Evolutionary conservation across 2,113 vertebrate genomes (phyloP).

Genomic region (Telmatochromis brachygnathus): DNA sequence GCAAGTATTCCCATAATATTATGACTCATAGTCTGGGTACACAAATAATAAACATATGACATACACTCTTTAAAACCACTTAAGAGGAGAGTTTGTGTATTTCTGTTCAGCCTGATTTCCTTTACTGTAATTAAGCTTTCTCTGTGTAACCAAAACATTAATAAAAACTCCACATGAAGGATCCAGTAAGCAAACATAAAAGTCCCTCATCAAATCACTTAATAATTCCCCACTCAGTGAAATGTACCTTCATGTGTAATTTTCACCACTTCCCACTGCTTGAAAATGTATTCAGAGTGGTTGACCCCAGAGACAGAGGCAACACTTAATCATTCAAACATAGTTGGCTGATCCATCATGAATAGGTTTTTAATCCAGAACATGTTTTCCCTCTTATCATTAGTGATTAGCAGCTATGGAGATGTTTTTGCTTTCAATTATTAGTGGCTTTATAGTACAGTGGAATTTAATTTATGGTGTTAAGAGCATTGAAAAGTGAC

Average conservation of each 20-base stretch:
- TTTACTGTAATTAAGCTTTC: not conserved
- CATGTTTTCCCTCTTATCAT: not conserved
- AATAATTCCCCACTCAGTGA: not conserved
- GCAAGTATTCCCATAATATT: not conserved
- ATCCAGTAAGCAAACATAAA: not conserved
- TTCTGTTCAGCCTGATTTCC: not conserved
- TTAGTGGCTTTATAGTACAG: not conserved
- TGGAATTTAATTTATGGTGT: not conserved
- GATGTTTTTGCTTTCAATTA: not conserved
- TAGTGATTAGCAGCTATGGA: not conserved
- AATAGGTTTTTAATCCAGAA: not conserved
- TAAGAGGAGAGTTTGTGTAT: not conserved
- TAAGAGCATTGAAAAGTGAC: not conserved
- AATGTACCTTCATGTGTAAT: not conserved
- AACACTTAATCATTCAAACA: not conserved
- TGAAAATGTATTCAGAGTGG: not conserved
- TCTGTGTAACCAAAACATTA: not conserved
- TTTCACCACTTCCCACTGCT: not conserved
- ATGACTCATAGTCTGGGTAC: not conserved
- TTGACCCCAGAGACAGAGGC: not conserved
- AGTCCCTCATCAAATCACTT: not conserved
- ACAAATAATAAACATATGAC: not conserved
- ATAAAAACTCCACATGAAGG: not conserved
- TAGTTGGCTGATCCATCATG: not conserved
- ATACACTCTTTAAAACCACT: not conserved